Conservation (phyloP, 2,113 vertebrate species). For the Hippopotamus amphibius region DNA sequence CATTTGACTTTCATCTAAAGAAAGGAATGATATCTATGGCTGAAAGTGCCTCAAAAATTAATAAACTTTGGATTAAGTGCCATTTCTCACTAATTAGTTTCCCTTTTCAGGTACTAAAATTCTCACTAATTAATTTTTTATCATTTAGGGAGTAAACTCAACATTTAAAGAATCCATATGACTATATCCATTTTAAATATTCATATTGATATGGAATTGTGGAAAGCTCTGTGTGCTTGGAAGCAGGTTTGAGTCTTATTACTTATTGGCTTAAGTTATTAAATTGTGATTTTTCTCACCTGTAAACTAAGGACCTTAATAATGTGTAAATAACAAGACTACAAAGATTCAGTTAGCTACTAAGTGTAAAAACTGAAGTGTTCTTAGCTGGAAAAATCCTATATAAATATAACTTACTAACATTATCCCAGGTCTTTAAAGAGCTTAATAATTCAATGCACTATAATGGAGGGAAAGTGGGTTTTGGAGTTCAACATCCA, state of each 20-base stretch:
- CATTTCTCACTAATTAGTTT: constrained; percentile 59
- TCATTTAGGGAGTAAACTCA: constrained; percentile 41
- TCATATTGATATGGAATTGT: neutral
- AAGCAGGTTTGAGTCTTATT: constrained; percentile 41
- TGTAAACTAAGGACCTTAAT: constrained; percentile 53
- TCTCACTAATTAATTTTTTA: constrained; percentile 46
- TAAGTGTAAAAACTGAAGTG: constrained; percentile 58
- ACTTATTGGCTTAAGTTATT: constrained; percentile 17
- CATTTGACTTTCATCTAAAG: constrained; percentile 56
- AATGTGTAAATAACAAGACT: constrained; percentile 36
- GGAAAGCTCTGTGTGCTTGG: neutral
- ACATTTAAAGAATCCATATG: neutral
- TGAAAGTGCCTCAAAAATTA: constrained; percentile 45
- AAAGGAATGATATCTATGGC: constrained; percentile 16
- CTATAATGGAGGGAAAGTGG: neutral
- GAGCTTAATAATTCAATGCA: constrained; percentile 16
- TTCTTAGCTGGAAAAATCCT: constrained; percentile 27
- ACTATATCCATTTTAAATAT: constrained; percentile 27
- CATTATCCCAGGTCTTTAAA: constrained; percentile 16
- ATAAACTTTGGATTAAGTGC: constrained; percentile 40
- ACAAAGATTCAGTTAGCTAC: constrained; percentile 50
- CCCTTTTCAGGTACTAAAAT: constrained; percentile 29
- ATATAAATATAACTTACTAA: constrained; percentile 36
- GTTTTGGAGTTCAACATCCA: neutral
- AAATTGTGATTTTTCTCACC: constrained; percentile 52